Conservation (phyloP, 2,113 vertebrate genomes). For the Aleadryas rufinucha region DNA sequence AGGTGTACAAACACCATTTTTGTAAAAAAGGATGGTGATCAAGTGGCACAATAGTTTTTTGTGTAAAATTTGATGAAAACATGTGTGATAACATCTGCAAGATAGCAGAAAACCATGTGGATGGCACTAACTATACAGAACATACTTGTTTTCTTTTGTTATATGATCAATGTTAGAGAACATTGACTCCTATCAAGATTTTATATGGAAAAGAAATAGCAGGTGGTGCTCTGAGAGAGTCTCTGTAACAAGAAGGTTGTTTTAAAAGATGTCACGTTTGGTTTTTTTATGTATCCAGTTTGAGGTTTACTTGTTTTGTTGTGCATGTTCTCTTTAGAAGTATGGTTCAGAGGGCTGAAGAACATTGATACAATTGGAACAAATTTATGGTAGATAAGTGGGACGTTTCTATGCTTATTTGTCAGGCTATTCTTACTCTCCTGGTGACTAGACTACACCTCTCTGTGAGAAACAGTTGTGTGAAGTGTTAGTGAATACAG, state of each 20-base stretch:
- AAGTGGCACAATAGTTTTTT: slow-evolving; percentile 32
- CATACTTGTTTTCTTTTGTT: not conserved
- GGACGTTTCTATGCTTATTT: not conserved
- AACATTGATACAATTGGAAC: not conserved
- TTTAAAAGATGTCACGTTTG: not conserved
- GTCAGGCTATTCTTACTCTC: not conserved
- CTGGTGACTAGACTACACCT: not conserved
- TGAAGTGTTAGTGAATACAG: not conserved
- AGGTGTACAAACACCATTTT: slow-evolving; percentile 50
- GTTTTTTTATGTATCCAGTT: not conserved
- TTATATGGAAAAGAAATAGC: not conserved
- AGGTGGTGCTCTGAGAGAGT: not conserved
- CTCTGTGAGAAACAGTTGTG: not conserved
- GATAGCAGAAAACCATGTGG: not conserved
- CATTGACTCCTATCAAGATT: not conserved
- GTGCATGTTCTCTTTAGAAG: not conserved
- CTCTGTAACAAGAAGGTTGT: not conserved
- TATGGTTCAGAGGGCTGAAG: not conserved
- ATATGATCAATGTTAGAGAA: not conserved
- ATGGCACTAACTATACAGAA: not conserved
- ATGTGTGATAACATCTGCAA: not conserved
- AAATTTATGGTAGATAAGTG: not conserved
- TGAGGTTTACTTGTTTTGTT: not conserved
- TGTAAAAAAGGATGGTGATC: slow-evolving; percentile 32
- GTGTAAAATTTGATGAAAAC: slow-evolving; percentile 1